Percentiles rank a stretch among this genome's conserved stretches.
Evolutionary conservation across 2,888 invertebrate species (phyloP).

Genomic region (Phorcus lineatus): DNA sequence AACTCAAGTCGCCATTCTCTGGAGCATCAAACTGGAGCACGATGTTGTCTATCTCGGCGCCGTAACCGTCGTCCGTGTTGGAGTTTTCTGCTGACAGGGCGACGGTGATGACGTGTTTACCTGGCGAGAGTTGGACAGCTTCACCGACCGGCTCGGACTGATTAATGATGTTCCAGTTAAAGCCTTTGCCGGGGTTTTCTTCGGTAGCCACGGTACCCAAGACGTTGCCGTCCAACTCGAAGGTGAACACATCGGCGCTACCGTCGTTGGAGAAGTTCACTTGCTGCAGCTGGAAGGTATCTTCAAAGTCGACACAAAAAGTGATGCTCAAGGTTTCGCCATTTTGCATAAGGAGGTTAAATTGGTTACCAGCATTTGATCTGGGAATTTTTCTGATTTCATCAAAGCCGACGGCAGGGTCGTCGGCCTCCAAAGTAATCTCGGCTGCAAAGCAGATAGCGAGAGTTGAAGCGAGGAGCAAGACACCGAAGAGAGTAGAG

Average conservation of each 20-base stretch:
- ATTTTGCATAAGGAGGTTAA: neutral
- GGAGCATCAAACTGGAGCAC: neutral
- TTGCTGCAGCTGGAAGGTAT: neutral
- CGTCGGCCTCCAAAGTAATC: neutral
- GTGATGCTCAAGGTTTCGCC: neutral
- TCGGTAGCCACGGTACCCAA: neutral
- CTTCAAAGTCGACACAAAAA: neutral
- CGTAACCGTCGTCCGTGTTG: neutral
- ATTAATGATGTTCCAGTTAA: neutral
- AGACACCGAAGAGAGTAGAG: neutral
- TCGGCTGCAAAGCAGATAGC: neutral
- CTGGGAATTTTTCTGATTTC: neutral
- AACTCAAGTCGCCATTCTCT: neutral
- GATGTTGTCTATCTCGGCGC: neutral
- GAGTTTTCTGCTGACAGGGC: neutral
- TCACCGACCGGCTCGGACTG: neutral
- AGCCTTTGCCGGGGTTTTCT: neutral
- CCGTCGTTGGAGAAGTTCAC: conserved; percentile 8
- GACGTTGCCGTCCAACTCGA: neutral
- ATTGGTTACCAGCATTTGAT: neutral
- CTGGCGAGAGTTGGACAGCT: neutral
- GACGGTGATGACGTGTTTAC: neutral
- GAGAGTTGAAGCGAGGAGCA: neutral
- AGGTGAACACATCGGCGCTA: neutral
- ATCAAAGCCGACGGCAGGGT: neutral